Evolutionary conservation across 2,797 vertebrate species (phyloP).

Genomic region (Delichon dasypus): DNA sequence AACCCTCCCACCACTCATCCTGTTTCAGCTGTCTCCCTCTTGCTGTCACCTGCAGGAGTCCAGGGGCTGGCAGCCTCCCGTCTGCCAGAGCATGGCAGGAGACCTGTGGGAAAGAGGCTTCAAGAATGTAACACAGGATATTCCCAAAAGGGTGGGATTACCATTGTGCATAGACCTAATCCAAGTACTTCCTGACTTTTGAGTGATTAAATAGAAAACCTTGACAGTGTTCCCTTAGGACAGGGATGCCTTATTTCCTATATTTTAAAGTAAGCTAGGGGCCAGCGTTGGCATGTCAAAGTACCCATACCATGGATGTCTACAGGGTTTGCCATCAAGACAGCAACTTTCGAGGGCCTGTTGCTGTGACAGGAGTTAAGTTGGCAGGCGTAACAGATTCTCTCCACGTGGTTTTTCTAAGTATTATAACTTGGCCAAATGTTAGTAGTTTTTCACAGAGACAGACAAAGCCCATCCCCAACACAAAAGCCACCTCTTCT

Average conservation of each 20-base stretch:
- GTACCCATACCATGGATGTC: neutral
- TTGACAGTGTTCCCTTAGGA: neutral
- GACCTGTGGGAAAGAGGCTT: neutral
- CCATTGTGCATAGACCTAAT: neutral
- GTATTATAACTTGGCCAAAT: constrained; percentile 29
- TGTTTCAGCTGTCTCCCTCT: neutral
- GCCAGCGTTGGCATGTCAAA: neutral
- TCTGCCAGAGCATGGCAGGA: neutral
- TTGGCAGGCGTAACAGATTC: neutral
- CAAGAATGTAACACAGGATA: rapidly evolving
- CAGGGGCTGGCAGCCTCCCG: neutral
- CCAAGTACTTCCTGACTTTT: neutral
- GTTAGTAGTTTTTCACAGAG: constrained; percentile 41
- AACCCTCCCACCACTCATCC: neutral
- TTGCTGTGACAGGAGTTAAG: neutral
- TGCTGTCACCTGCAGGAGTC: neutral
- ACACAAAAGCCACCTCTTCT: constrained; percentile 59
- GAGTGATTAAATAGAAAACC: neutral
- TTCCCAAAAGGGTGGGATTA: neutral
- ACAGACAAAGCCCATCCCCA: constrained; percentile 25
- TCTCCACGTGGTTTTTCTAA: neutral
- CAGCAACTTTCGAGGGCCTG: neutral
- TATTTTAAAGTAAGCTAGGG: neutral
- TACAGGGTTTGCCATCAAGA: neutral
- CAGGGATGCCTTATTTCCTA: neutral